A percentile compares a stretch with the other conserved stretches of the same genome.
Evolutionary conservation across 2,113 vertebrate genomes (phyloP).

Genomic region (Limanda limanda): DNA sequence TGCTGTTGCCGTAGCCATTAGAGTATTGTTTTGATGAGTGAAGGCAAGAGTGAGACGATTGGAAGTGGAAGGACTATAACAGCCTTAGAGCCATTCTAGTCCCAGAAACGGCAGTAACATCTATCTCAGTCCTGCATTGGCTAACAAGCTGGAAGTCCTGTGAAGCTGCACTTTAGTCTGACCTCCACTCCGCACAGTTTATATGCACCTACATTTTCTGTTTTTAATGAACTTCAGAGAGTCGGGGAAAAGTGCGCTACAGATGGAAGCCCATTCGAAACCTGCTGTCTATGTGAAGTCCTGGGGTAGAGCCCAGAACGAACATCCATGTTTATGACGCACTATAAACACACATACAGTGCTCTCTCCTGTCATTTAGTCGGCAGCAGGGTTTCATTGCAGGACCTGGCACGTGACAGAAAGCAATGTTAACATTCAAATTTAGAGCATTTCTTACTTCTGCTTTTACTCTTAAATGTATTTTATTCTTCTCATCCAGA

Average conservation of each 20-base stretch:
- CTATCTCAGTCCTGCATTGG: background rate
- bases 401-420: constrained; percentile 7
- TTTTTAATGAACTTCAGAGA: constrained; percentile 69
- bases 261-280: constrained; percentile 76
- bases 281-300: constrained; percentile 75
- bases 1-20: constrained; percentile 42
- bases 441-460: background rate
- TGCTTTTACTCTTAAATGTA: background rate
- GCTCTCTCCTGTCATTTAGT: constrained; percentile 54
- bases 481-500: background rate
- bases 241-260: constrained; percentile 54
- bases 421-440: background rate
- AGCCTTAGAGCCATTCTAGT: constrained; percentile 34
- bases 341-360: constrained; percentile 71
- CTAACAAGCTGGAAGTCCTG: constrained; percentile 4
- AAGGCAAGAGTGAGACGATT: constrained; percentile 31
- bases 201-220: constrained; percentile 35
- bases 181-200: constrained; percentile 6
- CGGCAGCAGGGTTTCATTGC: constrained; percentile 26
- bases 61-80: constrained; percentile 17
- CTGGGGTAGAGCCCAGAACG: constrained; percentile 75
- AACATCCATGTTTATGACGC: constrained; percentile 67
- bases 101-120: background rate
- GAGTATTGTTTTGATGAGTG: constrained; percentile 44
- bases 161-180: constrained; percentile 23